Conservation (phyloP, 2,888 invertebrate genomes). For the Lasioglossum leucozonium region DNA sequence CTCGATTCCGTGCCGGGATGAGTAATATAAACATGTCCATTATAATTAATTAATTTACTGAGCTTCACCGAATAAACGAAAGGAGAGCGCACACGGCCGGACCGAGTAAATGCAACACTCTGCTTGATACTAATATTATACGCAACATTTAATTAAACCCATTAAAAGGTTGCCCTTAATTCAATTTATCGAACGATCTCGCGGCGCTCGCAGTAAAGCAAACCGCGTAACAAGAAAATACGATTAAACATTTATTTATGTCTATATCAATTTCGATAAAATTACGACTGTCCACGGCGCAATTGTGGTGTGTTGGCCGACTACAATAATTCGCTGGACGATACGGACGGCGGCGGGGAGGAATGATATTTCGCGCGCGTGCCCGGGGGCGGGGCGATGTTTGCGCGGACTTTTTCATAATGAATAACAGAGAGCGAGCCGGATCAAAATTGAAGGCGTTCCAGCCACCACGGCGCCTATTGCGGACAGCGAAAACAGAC, state of each 20-base stretch:
- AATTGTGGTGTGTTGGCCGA: not conserved
- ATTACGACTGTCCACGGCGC: conserved; percentile 7
- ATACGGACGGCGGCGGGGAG: not conserved
- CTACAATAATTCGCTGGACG: conserved; percentile 35
- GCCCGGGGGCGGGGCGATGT: not conserved
- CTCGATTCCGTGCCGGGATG: not conserved
- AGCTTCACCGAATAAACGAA: not conserved
- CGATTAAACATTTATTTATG: conserved; percentile 24
- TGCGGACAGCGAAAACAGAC: not conserved
- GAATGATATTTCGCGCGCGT: not conserved
- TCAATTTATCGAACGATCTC: conserved; percentile 9
- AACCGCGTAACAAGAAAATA: not conserved
- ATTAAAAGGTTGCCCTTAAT: not conserved
- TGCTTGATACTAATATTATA: conserved; percentile 7
- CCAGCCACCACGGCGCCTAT: not conserved
- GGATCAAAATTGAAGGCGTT: not conserved
- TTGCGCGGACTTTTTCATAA: not conserved
- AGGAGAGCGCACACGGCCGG: not conserved
- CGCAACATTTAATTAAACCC: not conserved
- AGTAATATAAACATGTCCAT: not conserved
- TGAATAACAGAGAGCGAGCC: not conserved
- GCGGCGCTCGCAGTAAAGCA: not conserved
- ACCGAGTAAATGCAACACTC: not conserved
- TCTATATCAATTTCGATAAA: conserved; percentile 34
- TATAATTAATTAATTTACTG: not conserved